Percentiles rank a stretch among this genome's conserved stretches.
Evolutionary conservation across 2,888 invertebrate species (phyloP).

Genomic region (Meandrusa payeni): DNA sequence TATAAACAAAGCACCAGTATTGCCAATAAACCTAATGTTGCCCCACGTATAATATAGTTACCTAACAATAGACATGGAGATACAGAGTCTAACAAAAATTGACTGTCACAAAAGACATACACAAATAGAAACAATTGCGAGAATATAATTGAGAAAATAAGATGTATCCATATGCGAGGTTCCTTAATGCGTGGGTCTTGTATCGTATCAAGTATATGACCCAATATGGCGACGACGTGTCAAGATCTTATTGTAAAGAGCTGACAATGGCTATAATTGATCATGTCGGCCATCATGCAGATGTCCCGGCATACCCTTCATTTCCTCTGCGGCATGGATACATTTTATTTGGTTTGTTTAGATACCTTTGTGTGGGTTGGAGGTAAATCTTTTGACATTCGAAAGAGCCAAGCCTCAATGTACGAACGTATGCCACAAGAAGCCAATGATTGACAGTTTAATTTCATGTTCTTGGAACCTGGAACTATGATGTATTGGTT

Average conservation of each 20-base stretch:
- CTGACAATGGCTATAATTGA: conserved; percentile 73
- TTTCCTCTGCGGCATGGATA: conserved; percentile 46
- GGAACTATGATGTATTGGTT: too few species aligned
- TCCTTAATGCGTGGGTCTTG: conserved; percentile 43
- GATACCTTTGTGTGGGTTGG: conserved; percentile 48
- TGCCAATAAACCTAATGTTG: too few species aligned
- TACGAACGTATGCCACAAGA: neutral
- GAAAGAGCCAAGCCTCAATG: conserved; percentile 36
- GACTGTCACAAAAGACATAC: too few species aligned
- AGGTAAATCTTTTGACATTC: conserved; percentile 56
- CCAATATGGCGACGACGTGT: conserved; percentile 61
- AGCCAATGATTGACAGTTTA: conserved; percentile 31
- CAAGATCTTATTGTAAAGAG: conserved; percentile 55
- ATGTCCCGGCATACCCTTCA: conserved; percentile 61
- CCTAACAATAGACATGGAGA: too few species aligned
- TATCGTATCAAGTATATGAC: conserved; percentile 39
- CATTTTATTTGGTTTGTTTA: conserved; percentile 57
- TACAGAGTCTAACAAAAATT: too few species aligned
- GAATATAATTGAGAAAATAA: too few species aligned
- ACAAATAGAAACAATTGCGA: too few species aligned
- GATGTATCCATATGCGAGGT: neutral
- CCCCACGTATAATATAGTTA: too few species aligned
- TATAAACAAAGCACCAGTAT: too few species aligned
- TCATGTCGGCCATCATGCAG: conserved; percentile 61
- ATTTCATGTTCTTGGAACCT: conserved; percentile 36